phyloP scores from a whole-genome alignment of 1,140 invertebrate species.

The Dendroctonus ponderosae region DNA sequence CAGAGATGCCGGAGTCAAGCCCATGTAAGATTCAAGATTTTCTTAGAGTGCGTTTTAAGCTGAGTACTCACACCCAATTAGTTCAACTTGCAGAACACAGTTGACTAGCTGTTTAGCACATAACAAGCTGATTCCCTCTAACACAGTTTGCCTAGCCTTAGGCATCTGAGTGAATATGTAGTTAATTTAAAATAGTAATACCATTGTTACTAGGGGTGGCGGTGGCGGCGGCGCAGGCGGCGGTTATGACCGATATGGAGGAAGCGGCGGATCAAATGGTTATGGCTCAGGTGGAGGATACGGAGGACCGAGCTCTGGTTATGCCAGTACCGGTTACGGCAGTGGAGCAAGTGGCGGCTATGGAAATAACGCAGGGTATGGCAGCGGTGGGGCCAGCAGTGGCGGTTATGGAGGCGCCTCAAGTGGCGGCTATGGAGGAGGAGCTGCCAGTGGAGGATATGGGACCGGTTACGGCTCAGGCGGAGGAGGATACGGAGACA shows the following conservation, averaged over 20 bases:
- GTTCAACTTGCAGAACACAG: no score
- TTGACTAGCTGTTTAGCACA: no score
- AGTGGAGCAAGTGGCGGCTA: constrained; percentile 13
- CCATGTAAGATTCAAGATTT: constrained; percentile 40
- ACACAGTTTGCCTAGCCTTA: no score
- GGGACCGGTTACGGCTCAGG: constrained; percentile 32
- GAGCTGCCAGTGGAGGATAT: constrained; percentile 16
- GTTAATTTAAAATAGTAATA: not conserved
- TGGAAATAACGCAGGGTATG: not conserved
- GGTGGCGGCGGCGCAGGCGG: not conserved
- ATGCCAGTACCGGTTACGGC: not conserved
- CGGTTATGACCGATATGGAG: constrained; percentile 17
- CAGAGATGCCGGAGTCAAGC: constrained; percentile 44
- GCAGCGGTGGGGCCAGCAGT: constrained; percentile 14
- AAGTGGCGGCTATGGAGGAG: constrained; percentile 28
- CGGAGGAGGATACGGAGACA: constrained; percentile 36
- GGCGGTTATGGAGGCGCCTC: constrained; percentile 36
- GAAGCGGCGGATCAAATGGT: constrained; percentile 26
- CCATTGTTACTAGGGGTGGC: constrained; percentile 17
- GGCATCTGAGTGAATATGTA: no score
- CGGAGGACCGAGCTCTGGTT: not conserved
- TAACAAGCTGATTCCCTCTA: no score
- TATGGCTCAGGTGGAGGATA: constrained; percentile 30
- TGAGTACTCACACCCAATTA: no score
- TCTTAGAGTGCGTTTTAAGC: not conserved